phyloP scores from a whole-genome alignment of 2,113 vertebrate species.

The Phalacrocorax brasilianus region DNA sequence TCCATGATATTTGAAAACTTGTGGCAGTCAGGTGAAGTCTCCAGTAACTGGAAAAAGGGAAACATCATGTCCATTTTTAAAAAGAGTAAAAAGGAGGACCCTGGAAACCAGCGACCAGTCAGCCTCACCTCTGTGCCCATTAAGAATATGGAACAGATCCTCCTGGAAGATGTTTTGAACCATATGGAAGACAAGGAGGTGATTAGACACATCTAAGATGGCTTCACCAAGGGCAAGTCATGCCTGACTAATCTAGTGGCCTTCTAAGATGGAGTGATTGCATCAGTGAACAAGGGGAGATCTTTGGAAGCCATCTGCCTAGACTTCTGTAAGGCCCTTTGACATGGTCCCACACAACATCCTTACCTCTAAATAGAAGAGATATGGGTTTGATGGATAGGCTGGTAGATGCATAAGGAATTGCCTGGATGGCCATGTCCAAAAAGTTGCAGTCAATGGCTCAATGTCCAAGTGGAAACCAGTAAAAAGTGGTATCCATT shows the following conservation, averaged over 20 bases:
- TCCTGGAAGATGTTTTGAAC: background rate
- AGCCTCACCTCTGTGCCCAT: background rate
- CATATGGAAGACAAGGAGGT: background rate
- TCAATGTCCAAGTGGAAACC: background rate
- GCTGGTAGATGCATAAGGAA: background rate
- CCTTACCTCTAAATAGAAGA: background rate
- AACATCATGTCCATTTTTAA: background rate
- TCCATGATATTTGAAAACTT: background rate
- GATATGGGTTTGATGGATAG: background rate
- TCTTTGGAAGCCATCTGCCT: background rate
- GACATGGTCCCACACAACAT: background rate
- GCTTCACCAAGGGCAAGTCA: background rate
- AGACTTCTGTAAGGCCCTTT: background rate
- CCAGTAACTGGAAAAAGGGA: background rate
- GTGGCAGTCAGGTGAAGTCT: rapidly evolving
- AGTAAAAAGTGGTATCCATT: background rate
- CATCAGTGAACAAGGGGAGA: background rate
- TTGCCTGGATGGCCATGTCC: no score
- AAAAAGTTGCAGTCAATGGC: background rate
- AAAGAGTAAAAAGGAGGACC: background rate
- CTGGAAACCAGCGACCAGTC: background rate
- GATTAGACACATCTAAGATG: background rate
- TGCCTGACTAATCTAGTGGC: background rate
- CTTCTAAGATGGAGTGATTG: rapidly evolving
- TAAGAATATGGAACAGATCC: background rate